Evolutionary conservation across 2,113 vertebrate species (phyloP).

Genomic region (Todiramphus chloris): DNA sequence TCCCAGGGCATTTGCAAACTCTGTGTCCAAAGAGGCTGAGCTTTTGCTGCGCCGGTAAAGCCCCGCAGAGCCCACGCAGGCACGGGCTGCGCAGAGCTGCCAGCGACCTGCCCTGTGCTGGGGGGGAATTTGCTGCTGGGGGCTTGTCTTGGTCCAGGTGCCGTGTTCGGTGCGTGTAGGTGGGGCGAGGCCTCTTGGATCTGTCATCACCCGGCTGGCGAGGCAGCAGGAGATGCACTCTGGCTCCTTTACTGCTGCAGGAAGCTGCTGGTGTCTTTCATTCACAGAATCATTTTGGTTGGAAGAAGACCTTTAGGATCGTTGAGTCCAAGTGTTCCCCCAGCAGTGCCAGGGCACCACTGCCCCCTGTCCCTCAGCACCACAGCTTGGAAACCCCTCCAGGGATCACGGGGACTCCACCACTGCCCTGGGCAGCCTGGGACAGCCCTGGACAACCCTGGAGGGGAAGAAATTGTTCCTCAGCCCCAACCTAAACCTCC

Average conservation of each 20-base stretch:
- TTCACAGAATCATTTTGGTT: not conserved
- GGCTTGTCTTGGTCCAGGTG: fast-evolving
- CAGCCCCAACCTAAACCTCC: no score
- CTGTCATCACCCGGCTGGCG: fast-evolving
- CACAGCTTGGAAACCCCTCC: not conserved
- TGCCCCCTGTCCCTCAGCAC: not conserved
- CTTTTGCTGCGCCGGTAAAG: not conserved
- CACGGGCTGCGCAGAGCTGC: not conserved
- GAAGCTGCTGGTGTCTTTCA: not conserved
- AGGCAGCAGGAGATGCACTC: not conserved
- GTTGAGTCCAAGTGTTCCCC: not conserved
- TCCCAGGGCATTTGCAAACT: not conserved
- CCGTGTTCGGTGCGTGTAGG: fast-evolving
- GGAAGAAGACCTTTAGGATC: not conserved
- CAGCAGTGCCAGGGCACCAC: not conserved
- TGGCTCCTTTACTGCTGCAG: not conserved
- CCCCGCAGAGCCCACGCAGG: not conserved
- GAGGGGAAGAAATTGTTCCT: no score
- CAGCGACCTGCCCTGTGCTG: not conserved
- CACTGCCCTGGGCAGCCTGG: no score
- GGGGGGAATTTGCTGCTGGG: not conserved
- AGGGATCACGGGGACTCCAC: not conserved
- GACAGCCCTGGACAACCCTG: no score
- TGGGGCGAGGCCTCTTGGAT: not conserved
- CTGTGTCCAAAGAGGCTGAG: not conserved